Conservation (phyloP, 2,888 invertebrate genomes). For the Epirrita christyi region DNA sequence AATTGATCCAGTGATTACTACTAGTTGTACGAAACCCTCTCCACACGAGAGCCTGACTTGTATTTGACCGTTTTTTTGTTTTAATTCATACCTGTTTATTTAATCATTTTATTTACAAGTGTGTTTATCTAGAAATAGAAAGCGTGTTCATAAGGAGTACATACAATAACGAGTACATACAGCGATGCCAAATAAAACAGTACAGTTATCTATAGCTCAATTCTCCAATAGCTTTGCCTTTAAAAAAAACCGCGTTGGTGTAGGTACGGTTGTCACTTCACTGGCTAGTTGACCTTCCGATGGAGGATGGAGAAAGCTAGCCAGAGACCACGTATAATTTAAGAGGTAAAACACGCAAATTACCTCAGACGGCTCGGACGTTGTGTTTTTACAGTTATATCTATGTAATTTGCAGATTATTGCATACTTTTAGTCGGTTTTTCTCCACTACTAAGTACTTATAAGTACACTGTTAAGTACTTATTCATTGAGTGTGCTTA, state of each 20-base stretch:
- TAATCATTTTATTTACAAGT: too few species aligned
- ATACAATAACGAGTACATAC: not conserved
- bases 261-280: constrained; percentile 9
- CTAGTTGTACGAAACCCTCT: too few species aligned
- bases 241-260: constrained; percentile 2
- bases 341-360: constrained; percentile 15
- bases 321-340: constrained; percentile 16
- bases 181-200: not conserved
- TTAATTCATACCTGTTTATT: too few species aligned
- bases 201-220: constrained; percentile 1
- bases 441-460: not conserved
- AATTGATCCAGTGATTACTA: too few species aligned
- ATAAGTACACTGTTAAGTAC: too few species aligned
- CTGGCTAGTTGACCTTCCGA: constrained; percentile 26
- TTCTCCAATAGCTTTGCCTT: not conserved
- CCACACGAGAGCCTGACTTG: too few species aligned
- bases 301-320: constrained; percentile 21
- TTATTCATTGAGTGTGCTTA: too few species aligned
- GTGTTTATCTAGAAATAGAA: constrained; percentile 1
- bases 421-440: constrained; percentile 7
- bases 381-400: constrained; percentile 2
- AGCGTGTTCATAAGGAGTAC: not conserved
- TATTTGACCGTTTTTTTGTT: too few species aligned
- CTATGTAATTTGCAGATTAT: constrained; percentile 12
- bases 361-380: constrained; percentile 13